Base-by-base conservation (phyloP, 2,797 vertebrate species). In the Phaenicophaeus curvirostris region DNA sequence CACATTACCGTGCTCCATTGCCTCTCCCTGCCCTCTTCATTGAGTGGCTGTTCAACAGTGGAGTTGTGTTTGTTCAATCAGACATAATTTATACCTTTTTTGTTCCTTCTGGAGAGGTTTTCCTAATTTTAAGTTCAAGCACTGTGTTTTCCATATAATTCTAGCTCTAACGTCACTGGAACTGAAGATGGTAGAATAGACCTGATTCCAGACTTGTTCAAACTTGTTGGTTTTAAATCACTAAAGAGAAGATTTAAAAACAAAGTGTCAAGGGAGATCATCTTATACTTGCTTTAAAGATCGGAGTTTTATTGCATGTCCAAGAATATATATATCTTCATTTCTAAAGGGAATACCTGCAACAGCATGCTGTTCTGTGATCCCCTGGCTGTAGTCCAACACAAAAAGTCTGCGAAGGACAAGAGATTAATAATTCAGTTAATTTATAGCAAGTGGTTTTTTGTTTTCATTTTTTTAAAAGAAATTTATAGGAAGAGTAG, bases 1-100 rank as follows among this genome's bases (percentile, higher is more conserved):
- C 99, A 99, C 99, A 99, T 99, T 99, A 99, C 98, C 98, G 96
- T 99, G 99, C 99, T 99, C 99, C 99, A 99, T 99, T 99, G 99
- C 98, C 98, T 99, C 97, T 98, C 98, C 99, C 99, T 99, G 99
- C 99, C 99, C 99, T 99, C 99, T 98, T 99, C 99, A 99, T 99
- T 99, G 99, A 99, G 99, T 99, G 98, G 98, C 98, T 99, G 99
- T 98, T 99, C 98, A 98, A 98, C 98, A 97, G 98, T 99, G 98
- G 98, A 98, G 99, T 98, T 98, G 97, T 98, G 98, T 99, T 99
- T 98, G 98, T 98, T 98, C 98, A 98, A 98, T 99, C 98, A 98
- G 98, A 99, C 98, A 98, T 99, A 98, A 99, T 99, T 99, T 99
- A 99, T 99, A 98, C 98, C 98, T 96, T 97, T 97, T 97, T 96